Percentiles rank a stretch among this genome's conserved stretches.
phyloP scores from a whole-genome alignment of 2,113 vertebrate genomes.

The Pseudorectes ferrugineus region DNA sequence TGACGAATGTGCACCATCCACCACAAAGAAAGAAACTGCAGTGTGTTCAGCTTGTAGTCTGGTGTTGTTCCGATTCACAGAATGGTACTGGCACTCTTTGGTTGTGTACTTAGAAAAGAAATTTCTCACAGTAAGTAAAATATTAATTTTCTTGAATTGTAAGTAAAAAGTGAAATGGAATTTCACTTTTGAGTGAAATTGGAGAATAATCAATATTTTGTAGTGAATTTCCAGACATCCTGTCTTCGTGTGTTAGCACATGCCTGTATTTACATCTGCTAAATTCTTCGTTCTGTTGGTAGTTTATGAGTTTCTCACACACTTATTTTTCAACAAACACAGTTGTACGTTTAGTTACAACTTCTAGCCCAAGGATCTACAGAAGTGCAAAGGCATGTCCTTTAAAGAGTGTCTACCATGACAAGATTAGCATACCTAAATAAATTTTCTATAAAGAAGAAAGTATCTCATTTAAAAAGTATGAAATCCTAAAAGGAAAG shows the following conservation, averaged over 20 bases:
- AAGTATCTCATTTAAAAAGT: not conserved
- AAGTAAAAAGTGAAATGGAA: not conserved
- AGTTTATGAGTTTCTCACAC: not conserved
- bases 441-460: not conserved
- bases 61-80: not conserved
- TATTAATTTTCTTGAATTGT: not conserved
- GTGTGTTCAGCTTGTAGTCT: not conserved
- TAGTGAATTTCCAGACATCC: not conserved
- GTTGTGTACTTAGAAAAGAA: not conserved
- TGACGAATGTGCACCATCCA: not conserved
- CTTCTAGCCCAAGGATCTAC: not conserved
- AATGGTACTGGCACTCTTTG: not conserved
- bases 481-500: not conserved
- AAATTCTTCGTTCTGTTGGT: not conserved
- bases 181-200: not conserved
- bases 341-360: not conserved
- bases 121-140: not conserved
- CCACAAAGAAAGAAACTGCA: not conserved
- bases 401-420: fast-evolving
- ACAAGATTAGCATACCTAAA: not conserved
- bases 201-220: not conserved
- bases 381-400: not conserved
- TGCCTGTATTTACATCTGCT: not conserved
- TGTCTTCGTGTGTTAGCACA: fast-evolving
- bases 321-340: not conserved